Percentiles rank a stretch among this genome's conserved stretches.
These are phyloP conservation scores for Triplophysa bombifrons DNA, from an alignment of 2,797 vertebrate genomes.

Conservation along the genomic window DNA sequence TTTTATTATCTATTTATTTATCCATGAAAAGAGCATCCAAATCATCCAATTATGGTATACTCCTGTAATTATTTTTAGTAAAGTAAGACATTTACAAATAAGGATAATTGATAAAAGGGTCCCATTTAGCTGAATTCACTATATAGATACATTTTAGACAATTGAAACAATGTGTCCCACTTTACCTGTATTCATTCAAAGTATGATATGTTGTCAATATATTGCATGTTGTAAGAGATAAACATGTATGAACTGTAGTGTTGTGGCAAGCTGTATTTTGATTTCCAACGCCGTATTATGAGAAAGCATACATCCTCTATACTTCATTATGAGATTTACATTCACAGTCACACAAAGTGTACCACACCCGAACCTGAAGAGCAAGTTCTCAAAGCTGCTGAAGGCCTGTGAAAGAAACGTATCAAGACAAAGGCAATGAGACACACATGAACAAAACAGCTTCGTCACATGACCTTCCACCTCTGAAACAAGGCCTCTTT, in stretches of 20 bases:
- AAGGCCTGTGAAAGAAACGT: neutral
- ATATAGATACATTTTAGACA: neutral
- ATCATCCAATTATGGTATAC: neutral
- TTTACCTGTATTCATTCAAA: neutral
- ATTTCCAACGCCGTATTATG: too few species aligned
- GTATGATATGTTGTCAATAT: neutral
- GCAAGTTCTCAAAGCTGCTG: neutral
- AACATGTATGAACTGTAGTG: neutral
- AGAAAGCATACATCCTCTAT: neutral
- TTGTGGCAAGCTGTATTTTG: too few species aligned
- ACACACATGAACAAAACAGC: neutral
- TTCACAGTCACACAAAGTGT: neutral
- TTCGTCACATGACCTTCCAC: slow-evolving; percentile 2
- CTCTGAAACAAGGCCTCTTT: slow-evolving; percentile 14
- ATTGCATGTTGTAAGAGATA: neutral
- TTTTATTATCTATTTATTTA: too few species aligned
- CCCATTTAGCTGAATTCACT: neutral
- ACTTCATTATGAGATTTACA: neutral
- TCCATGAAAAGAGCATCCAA: too few species aligned
- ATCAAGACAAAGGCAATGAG: neutral
- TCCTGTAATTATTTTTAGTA: neutral
- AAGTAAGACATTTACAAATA: neutral
- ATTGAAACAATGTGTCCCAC: neutral
- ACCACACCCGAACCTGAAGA: neutral
- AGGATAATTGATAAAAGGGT: neutral